Base-by-base conservation (phyloP, 1,140 invertebrate species). In the Heliothis virescens region DNA sequence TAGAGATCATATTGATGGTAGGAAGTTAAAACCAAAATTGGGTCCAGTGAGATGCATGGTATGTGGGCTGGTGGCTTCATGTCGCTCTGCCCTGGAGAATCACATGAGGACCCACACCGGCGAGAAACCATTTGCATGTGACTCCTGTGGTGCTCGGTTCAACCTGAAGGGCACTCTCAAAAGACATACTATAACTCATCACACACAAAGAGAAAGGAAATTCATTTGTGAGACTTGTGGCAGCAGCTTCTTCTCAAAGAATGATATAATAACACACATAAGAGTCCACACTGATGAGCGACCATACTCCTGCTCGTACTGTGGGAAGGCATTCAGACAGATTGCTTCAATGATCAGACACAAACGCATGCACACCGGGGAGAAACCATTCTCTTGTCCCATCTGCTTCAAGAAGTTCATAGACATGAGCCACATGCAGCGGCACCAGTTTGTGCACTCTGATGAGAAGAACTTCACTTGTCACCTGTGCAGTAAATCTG, bases 51-150 rank as follows among this genome's bases (percentile, higher is more conserved):
- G 75, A n/a, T 79, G 79, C 59, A 41, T n/a, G 21, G 53, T 79
- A 10, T 78, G 80, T 65, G 77, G 71, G 13, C 15, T 52, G 34
- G 72, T 91, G 74, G 85, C 85, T 0, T 77, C 76, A 0, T 90
- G 91, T 65, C 88, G 81, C 2, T 94, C 93, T 1, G 92, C 96
- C 3, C 89, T 98, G 59, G 96, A 97, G 10, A 97, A 97, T 81
- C 98, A 98, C 83, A 96, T 98, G 92, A 90, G 97, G 21, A 97
- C 96, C 2, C 98, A 98, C 82, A 97, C 97, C 11, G 97, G 97
- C 2, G 97, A 97, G 82, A 96, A 97, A 84, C 97, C 97, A 3
- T 97, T 97, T 88, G 95, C 96, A 26, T 98, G 98, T 87, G 96
- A 97, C 75, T 94, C 96, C 12, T 98, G 97, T 71, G 90, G 91